Evolutionary conservation across 2,888 invertebrate genomes (phyloP).

Genomic region (Macrosiphum euphorbiae): DNA sequence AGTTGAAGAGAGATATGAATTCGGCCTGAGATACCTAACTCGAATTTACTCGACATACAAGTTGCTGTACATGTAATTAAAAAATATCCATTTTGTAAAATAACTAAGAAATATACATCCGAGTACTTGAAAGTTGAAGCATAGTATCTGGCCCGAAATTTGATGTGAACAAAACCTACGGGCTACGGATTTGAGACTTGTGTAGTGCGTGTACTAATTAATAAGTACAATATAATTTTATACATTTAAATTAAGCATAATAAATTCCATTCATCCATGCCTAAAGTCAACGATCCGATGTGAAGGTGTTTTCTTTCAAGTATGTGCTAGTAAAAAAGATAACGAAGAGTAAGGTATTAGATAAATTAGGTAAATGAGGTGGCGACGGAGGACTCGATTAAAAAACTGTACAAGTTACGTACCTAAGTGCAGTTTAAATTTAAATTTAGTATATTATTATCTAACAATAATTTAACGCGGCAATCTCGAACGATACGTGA

Average conservation of each 20-base stretch:
- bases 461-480: not conserved
- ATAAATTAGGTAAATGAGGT: not conserved
- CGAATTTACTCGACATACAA: too few relatives aligned
- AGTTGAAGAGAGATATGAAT: too few relatives aligned
- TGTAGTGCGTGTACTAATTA: not conserved
- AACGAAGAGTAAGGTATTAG: not conserved
- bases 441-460: not conserved
- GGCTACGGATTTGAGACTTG: not conserved
- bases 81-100: too few relatives aligned
- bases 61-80: too few relatives aligned
- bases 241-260: not conserved
- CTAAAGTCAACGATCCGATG: not conserved
- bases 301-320: not conserved
- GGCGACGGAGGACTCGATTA: not conserved
- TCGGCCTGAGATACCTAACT: too few relatives aligned
- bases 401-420: not conserved
- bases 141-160: not conserved
- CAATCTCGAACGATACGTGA: not conserved
- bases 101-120: too few relatives aligned
- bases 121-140: too few relatives aligned
- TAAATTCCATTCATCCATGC: not conserved
- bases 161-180: not conserved
- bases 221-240: not conserved
- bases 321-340: not conserved
- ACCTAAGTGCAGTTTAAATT: not conserved